A percentile compares a stretch with the other conserved stretches of the same genome.
Conservation (phyloP, 37 sponge, comb jelly and placozoan genomes). For the Diacarnus erythraeanus region DNA sequence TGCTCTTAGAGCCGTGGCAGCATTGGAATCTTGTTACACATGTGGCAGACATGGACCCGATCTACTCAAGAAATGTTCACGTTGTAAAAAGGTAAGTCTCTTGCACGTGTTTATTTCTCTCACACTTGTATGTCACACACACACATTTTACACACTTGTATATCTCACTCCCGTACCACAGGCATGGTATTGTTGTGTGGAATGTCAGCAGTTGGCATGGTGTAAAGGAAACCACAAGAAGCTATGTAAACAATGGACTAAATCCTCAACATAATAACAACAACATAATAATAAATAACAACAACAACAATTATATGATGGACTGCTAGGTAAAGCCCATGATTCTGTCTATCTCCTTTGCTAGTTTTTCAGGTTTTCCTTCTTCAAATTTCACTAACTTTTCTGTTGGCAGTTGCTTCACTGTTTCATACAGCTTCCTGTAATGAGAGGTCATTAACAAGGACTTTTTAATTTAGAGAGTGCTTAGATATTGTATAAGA, state of each 20-base stretch:
- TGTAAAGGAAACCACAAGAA: constrained; percentile 68
- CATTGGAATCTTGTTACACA: constrained; percentile 31
- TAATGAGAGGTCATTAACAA: not conserved
- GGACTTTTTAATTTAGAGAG: not conserved
- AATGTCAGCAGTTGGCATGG: constrained; percentile 80
- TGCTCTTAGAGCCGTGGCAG: not conserved
- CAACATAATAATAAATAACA: no score
- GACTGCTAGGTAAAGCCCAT: constrained; percentile 34
- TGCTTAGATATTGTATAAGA: not conserved
- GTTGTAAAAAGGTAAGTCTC: not conserved
- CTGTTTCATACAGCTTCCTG: constrained; percentile 32
- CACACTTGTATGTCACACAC: no score
- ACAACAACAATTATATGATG: not conserved
- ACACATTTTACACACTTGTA: no score
- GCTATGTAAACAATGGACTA: constrained; percentile 63
- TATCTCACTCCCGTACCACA: not conserved
- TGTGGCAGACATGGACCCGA: constrained; percentile 35
- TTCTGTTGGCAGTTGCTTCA: constrained; percentile 11
- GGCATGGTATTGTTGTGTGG: constrained; percentile 63
- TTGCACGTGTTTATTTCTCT: no score
- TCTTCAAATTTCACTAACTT: constrained; percentile 16
- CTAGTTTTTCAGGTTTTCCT: constrained; percentile 51
- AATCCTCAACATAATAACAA: not conserved
- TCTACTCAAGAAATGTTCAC: not conserved
- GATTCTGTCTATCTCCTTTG: constrained; percentile 27